Evolutionary conservation across 2,888 invertebrate genomes (phyloP).

Genomic region (Napeogenes inachia): DNA sequence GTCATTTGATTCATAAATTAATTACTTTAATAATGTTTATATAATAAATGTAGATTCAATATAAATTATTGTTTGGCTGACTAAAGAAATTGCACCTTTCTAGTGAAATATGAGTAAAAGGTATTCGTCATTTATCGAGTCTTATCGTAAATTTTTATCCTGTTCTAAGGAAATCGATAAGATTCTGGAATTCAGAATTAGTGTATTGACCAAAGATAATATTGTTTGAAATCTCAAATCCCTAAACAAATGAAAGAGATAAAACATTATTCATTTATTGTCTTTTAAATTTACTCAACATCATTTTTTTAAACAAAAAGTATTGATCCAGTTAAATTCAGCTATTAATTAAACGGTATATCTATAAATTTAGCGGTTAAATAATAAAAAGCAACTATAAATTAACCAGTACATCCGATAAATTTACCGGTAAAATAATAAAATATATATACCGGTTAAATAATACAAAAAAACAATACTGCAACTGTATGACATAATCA

Average conservation of each 20-base stretch:
- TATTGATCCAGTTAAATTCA: too few species aligned
- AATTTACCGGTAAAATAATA: too few species aligned
- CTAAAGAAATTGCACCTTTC: not conserved
- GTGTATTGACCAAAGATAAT: constrained; percentile 13
- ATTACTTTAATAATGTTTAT: too few species aligned
- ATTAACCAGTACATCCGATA: too few species aligned
- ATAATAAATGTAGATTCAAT: not conserved
- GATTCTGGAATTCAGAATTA: constrained; percentile 17
- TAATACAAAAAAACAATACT: not conserved
- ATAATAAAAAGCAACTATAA: too few species aligned
- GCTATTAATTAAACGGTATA: too few species aligned
- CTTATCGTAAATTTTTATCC: constrained; percentile 7
- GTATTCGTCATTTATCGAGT: not conserved
- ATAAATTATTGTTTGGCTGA: not conserved
- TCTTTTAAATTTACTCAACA: too few species aligned
- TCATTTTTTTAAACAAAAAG: too few species aligned
- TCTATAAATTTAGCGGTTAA: too few species aligned
- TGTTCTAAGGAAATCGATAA: constrained; percentile 20
- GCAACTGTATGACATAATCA: not conserved
- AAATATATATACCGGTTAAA: not conserved
- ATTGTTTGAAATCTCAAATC: constrained; percentile 14
- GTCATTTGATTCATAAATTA: not conserved
- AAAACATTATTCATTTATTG: too few species aligned
- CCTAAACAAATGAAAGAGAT: not conserved
- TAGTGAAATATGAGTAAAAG: constrained; percentile 2